phyloP scores from a whole-genome alignment of 2,113 vertebrate genomes.

The Boleophthalmus pectinirostris region DNA sequence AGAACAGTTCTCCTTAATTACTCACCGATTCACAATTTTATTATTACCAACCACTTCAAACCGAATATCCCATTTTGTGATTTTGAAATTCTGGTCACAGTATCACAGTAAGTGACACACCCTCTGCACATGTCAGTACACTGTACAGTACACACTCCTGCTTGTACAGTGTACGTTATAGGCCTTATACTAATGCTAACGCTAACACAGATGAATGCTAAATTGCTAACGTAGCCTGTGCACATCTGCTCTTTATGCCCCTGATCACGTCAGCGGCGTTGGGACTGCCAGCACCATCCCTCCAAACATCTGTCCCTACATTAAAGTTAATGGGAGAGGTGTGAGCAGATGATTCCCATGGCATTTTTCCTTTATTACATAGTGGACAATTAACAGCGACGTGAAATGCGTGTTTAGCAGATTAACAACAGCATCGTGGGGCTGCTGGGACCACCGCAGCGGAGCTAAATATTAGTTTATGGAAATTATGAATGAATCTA shows the following conservation, averaged over 20 bases:
- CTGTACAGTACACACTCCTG: too few species aligned
- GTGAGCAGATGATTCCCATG: constrained; percentile 31
- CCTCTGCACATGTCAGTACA: too few species aligned
- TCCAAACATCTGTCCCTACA: constrained; percentile 55
- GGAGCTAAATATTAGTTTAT: not conserved
- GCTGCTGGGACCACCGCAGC: constrained; percentile 11
- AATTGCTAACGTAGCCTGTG: constrained; percentile 52
- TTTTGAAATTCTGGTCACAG: too few species aligned
- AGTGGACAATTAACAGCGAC: constrained; percentile 15
- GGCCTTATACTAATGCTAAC: too few species aligned
- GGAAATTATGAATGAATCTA: not conserved
- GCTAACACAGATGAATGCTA: constrained; percentile 46
- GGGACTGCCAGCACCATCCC: constrained; percentile 13
- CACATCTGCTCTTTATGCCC: constrained; percentile 50
- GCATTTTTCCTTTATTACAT: constrained; percentile 35
- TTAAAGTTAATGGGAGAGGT: constrained; percentile 42
- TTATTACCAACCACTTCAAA: too few species aligned
- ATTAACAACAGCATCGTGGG: constrained; percentile 3
- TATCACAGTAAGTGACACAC: too few species aligned
- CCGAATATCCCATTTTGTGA: too few species aligned
- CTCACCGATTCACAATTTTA: too few species aligned
- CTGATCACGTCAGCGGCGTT: constrained; percentile 16
- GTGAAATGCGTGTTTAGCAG: constrained; percentile 19
- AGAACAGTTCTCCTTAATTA: too few species aligned
- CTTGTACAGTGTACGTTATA: too few species aligned